These are phyloP conservation scores for Acleris sparsana DNA, from an alignment of 2,888 invertebrate species.

Conservation along the genomic window DNA sequence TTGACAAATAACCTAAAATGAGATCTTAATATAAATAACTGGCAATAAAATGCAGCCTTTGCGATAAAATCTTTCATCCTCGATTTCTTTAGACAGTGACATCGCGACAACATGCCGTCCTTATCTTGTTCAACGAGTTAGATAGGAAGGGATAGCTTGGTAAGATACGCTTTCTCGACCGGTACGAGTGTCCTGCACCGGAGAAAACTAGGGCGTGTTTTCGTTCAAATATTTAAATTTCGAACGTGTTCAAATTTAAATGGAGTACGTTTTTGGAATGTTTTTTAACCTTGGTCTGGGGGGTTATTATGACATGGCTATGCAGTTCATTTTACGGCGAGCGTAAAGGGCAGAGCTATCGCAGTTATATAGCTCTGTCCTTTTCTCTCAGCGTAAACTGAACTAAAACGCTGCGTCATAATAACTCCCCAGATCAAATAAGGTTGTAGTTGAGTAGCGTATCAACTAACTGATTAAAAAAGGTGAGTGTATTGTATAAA, in stretches of 20 bases:
- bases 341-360: too few relatives aligned
- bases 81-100: constrained; percentile 2
- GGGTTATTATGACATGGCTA: too few relatives aligned
- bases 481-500: too few relatives aligned
- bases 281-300: not conserved
- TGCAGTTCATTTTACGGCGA: too few relatives aligned
- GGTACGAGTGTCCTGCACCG: constrained; percentile 7
- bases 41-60: constrained; percentile 29
- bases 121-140: constrained; percentile 12
- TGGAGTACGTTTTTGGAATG: not conserved
- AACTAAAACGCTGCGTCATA: too few relatives aligned
- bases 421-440: not conserved
- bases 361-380: too few relatives aligned
- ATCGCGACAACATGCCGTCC: constrained; percentile 12
- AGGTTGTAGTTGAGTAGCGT: not conserved
- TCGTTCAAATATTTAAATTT: constrained; percentile 15
- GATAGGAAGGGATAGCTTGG: constrained; percentile 9
- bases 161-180: constrained; percentile 15
- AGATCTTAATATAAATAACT: constrained; percentile 40
- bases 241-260: not conserved
- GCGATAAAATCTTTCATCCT: constrained; percentile 25
- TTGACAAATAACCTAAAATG: constrained; percentile 29
- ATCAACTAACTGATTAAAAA: too few relatives aligned
- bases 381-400: too few relatives aligned
- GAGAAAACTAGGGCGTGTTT: constrained; percentile 16